Evolutionary conservation across 2,888 invertebrate genomes (phyloP), one percentile per base, ranked within the genome.

Genomic region (Bembecia ichneumoniformis): DNA sequence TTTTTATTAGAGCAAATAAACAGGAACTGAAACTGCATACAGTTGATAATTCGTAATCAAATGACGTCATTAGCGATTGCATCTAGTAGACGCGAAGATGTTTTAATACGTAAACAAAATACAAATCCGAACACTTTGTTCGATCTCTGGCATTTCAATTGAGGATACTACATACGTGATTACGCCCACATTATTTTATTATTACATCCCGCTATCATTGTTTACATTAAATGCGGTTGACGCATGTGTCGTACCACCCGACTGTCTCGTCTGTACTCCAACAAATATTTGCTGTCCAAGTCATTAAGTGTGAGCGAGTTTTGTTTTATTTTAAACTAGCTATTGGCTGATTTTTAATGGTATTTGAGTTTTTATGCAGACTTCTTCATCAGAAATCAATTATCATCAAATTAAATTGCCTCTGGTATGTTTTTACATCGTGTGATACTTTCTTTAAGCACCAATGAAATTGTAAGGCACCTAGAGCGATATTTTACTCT

Each of bases 151-250:
- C 40, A 14, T 40, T 40, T 40, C 40, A 40, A 40, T 40, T 11
- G 40, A 40, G 40, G 40, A 40, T 40, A 40, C 40, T 40, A 40
- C 40, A 13, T 40, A 40, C 40, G 40, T 40, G 40, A 11, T 40
- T 44, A 44, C 44, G 44, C 44, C 44, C 44, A 44, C 44, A 44
- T 44, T 17, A 44, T 16, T 44, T 44, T 44, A 16, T 44, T 44
- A 44, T 44, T 44, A 16, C 11, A 44, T 17, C 40, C 40, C 40
- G 40, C 15, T 44, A 44, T 44, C 46, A 48, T 48, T 48, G 48
- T 51, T 51, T 51, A 51, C 43, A 43, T 51, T 51, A 51, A 43
- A 43, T 35, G 48, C 35, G 16, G 46, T 43, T 40, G 51, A 51
- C 48, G 17, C 46, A 17, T 46, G 17, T 16, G 47, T 43, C 36